These are phyloP conservation scores for Leptinotarsa haldemani DNA, from an alignment of 2,888 invertebrate genomes.

Conservation along the genomic window DNA sequence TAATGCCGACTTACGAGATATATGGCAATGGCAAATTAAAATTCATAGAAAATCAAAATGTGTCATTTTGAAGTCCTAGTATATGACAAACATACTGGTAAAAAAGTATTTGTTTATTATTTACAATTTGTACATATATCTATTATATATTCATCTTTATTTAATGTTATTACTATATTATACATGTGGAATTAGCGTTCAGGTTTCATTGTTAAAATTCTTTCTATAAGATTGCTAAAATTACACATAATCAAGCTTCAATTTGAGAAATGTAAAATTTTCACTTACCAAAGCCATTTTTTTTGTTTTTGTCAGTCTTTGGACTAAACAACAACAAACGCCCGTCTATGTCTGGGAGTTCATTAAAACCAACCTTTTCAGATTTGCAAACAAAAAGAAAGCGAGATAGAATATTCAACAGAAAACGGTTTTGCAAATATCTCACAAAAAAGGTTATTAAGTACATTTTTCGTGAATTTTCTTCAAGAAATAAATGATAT, in stretches of 20 bases:
- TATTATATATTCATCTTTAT: slow-evolving; percentile 26
- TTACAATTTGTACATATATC: slow-evolving; percentile 54
- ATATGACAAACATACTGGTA: slow-evolving; percentile 50
- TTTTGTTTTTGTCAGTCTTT: background rate
- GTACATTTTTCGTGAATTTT: too few relatives aligned
- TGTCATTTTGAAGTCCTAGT: slow-evolving; percentile 19
- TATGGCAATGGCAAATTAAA: slow-evolving; percentile 20
- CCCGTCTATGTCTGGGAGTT: background rate
- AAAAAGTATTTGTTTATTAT: slow-evolving; percentile 55
- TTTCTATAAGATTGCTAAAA: background rate
- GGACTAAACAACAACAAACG: background rate
- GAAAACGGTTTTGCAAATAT: background rate
- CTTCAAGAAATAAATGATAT: too few relatives aligned
- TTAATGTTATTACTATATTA: slow-evolving; percentile 20
- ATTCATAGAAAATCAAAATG: slow-evolving; percentile 20
- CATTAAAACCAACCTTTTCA: background rate
- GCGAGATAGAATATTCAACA: background rate
- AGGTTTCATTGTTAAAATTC: background rate
- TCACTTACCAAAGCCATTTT: background rate
- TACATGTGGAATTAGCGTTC: slow-evolving; percentile 4
- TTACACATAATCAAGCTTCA: background rate
- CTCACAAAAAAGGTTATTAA: too few relatives aligned
- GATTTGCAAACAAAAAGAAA: background rate
- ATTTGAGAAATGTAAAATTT: slow-evolving; percentile 4
- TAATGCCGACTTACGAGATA: slow-evolving; percentile 21